Evolutionary conservation across 2,113 vertebrate species (phyloP).

Genomic region (Thamnophis sirtalis): DNA sequence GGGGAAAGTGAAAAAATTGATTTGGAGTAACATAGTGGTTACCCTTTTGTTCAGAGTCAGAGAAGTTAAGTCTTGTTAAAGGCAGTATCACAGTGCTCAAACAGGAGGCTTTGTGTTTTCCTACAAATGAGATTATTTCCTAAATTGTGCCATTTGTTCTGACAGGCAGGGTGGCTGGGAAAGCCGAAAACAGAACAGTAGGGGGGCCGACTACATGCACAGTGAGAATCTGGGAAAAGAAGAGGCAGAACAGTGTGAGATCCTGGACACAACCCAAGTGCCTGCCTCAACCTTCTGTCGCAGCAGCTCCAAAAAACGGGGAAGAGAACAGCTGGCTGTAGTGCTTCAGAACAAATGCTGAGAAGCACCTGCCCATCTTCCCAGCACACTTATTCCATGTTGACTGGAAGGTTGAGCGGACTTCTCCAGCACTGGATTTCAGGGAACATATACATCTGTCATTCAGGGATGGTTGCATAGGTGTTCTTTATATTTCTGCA

Average conservation of each 20-base stretch:
- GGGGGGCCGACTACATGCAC: constrained; percentile 79
- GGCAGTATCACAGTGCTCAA: constrained; percentile 82
- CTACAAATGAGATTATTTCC: constrained; percentile 96
- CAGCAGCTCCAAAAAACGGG: constrained; percentile 65
- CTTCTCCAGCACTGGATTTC: neutral
- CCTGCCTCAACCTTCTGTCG: constrained; percentile 90
- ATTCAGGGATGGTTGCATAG: neutral
- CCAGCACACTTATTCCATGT: constrained; percentile 33
- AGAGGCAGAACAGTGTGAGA: constrained; percentile 68
- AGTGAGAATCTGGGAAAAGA: constrained; percentile 68
- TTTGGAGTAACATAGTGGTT: constrained; percentile 51
- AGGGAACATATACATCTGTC: neutral
- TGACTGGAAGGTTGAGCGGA: constrained; percentile 15
- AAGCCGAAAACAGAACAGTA: constrained; percentile 80
- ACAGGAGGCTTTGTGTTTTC: constrained; percentile 89
- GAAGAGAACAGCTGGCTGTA: constrained; percentile 78
- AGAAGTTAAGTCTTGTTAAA: constrained; percentile 71
- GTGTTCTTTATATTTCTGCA: neutral
- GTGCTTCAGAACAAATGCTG: constrained; percentile 85
- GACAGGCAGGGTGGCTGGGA: constrained; percentile 88
- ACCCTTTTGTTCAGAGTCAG: constrained; percentile 50
- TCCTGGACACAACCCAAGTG: constrained; percentile 87
- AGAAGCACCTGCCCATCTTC: constrained; percentile 76
- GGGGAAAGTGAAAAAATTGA: constrained; percentile 31
- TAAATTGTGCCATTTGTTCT: constrained; percentile 86